These are phyloP conservation scores for Galeopsomyia nigrocyanea DNA, from an alignment of 2,888 invertebrate genomes.

Conservation along the genomic window DNA sequence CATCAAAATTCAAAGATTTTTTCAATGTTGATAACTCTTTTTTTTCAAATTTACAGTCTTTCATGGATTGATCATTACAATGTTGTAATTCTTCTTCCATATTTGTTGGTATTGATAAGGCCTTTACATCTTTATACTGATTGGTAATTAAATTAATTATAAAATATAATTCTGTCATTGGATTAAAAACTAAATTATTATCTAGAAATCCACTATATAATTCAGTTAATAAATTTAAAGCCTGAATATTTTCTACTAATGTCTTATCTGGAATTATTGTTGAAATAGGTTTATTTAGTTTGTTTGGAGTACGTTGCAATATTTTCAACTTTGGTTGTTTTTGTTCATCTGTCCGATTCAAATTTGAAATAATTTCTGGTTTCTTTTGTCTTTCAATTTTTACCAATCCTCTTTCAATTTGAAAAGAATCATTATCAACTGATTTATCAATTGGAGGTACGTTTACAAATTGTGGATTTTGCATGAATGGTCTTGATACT, in stretches of 20 bases:
- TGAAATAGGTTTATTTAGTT: slow-evolving; percentile 43
- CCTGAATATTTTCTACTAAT: slow-evolving; percentile 70
- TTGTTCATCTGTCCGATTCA: slow-evolving; percentile 33
- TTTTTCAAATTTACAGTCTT: slow-evolving; percentile 7
- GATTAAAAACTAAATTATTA: slow-evolving; percentile 75
- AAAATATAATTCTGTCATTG: slow-evolving; percentile 79
- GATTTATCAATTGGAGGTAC: slow-evolving; percentile 54
- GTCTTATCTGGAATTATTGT: slow-evolving; percentile 68
- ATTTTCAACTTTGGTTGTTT: slow-evolving; percentile 29
- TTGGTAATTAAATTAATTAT: slow-evolving; percentile 76
- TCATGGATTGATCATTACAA: background rate
- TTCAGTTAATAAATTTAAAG: slow-evolving; percentile 72
- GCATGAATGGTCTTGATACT: slow-evolving; percentile 54
- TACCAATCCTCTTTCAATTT: slow-evolving; percentile 57
- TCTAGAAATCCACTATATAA: slow-evolving; percentile 75
- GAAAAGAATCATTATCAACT: slow-evolving; percentile 53
- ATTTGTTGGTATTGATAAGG: background rate
- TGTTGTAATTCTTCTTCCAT: slow-evolving; percentile 7
- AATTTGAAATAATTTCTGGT: slow-evolving; percentile 48
- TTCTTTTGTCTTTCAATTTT: slow-evolving; percentile 58
- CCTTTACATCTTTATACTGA: slow-evolving; percentile 58
- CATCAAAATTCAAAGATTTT: slow-evolving; percentile 42
- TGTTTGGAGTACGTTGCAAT: slow-evolving; percentile 42
- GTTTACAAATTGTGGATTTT: slow-evolving; percentile 59
- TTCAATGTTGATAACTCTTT: slow-evolving; percentile 25